A percentile compares a stretch with the other conserved stretches of the same genome.
These are phyloP conservation scores for Porphyrio hochstetteri DNA, from an alignment of 2,113 vertebrate species.

Conservation along the genomic window DNA sequence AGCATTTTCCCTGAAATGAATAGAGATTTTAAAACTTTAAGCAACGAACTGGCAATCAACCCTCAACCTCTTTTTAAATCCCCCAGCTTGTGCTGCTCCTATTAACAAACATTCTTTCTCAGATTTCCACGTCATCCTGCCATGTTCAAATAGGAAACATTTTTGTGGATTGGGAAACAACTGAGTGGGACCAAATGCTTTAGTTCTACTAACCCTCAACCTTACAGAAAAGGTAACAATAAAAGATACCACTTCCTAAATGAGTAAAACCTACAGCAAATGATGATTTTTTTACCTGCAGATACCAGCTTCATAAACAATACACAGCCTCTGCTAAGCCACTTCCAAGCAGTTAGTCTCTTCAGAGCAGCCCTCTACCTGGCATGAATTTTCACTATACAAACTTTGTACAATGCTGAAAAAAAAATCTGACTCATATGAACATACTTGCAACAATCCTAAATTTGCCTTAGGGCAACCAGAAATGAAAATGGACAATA, in stretches of 20 bases:
- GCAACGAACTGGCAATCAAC: not conserved
- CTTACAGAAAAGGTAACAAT: not conserved
- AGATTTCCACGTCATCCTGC: not conserved
- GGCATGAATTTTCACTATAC: not conserved
- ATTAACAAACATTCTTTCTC: conserved; percentile 23
- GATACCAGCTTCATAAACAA: not conserved
- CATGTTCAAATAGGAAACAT: not conserved
- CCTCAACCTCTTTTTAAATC: not conserved
- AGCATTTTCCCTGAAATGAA: not conserved
- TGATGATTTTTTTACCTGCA: not conserved
- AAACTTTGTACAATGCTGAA: not conserved
- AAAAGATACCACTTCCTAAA: not conserved
- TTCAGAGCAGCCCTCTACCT: not conserved
- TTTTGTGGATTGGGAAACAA: conserved; percentile 3
- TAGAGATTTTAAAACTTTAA: not conserved
- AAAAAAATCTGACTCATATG: not conserved
- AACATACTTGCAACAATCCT: not conserved
- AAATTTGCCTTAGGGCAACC: not conserved
- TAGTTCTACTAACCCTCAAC: not conserved
- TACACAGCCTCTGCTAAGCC: not conserved
- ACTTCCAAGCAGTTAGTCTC: not conserved
- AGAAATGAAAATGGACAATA: not conserved
- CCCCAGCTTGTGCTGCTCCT: not conserved
- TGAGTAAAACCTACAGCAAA: not conserved
- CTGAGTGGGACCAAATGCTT: not conserved